phyloP scores from a whole-genome alignment of 2,113 vertebrate species.

The Alligator mississippiensis region DNA sequence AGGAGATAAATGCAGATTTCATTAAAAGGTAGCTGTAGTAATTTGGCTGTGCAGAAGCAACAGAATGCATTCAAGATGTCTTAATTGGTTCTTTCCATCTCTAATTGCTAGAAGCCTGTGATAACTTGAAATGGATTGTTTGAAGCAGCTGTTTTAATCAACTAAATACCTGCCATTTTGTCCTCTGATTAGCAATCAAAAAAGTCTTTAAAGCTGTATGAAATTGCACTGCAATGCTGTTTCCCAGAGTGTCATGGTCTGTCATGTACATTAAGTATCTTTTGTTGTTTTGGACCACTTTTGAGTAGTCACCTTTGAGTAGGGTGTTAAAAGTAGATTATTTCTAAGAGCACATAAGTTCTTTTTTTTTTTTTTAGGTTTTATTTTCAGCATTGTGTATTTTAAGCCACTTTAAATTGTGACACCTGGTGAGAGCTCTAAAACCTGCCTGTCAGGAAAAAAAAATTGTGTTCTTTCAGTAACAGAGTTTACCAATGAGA shows the following conservation, averaged over 20 bases:
- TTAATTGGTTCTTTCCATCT: constrained; percentile 18
- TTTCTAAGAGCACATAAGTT: not conserved
- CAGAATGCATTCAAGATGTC: not conserved
- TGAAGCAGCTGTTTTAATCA: constrained; percentile 67
- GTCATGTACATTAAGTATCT: not conserved
- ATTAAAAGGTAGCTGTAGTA: not conserved
- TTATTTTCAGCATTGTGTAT: not conserved
- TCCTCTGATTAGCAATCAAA: constrained; percentile 53
- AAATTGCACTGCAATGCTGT: constrained; percentile 5
- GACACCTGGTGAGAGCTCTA: not conserved
- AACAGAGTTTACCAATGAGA: not conserved
- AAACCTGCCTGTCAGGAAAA: not conserved
- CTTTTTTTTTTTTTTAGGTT: not conserved
- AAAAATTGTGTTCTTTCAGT: rapidly evolving
- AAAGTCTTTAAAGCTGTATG: not conserved
- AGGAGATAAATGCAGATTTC: not conserved
- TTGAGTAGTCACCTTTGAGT: not conserved
- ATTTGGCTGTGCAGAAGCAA: constrained; percentile 20
- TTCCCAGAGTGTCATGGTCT: not conserved
- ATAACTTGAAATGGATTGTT: constrained; percentile 53
- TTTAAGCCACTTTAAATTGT: not conserved
- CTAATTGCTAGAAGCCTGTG: constrained; percentile 8
- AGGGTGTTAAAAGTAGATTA: not conserved
- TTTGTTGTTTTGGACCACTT: not conserved
- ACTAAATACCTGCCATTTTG: constrained; percentile 36